phyloP scores from a whole-genome alignment of 2,113 vertebrate genomes.

The Hipposideros armiger region DNA sequence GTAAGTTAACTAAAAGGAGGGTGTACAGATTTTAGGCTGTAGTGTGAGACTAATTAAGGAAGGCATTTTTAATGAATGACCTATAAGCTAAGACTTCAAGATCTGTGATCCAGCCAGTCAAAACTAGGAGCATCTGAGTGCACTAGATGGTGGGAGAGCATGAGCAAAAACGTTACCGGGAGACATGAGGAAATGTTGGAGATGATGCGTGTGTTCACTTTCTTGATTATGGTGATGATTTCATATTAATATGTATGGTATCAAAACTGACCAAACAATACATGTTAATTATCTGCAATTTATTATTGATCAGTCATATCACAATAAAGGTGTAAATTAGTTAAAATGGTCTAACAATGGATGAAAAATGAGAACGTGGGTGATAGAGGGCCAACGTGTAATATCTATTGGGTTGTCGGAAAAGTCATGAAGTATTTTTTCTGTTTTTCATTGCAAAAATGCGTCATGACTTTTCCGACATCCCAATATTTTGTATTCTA shows the following conservation, averaged over 20 bases:
- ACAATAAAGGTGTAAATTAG: background rate
- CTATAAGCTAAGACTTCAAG: background rate
- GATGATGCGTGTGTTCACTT: background rate
- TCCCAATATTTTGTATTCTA: background rate
- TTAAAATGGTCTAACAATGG: background rate
- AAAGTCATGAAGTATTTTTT: too few species aligned
- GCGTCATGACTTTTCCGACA: too few species aligned
- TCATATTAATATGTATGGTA: too few species aligned
- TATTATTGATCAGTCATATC: background rate
- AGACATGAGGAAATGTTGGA: background rate
- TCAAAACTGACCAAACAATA: background rate
- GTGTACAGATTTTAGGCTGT: background rate
- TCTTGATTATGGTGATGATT: background rate
- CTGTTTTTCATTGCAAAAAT: too few species aligned
- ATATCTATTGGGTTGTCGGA: background rate
- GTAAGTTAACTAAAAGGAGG: background rate
- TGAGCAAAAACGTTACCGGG: background rate
- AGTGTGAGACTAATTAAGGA: background rate
- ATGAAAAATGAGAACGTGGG: background rate
- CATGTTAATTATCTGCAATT: background rate
- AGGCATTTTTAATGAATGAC: background rate
- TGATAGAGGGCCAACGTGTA: background rate
- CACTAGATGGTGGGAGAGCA: background rate
- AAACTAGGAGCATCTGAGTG: background rate
- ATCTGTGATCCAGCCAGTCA: background rate